Conservation (phyloP, 2,113 vertebrate genomes). For the Campylomormyrus numenius region DNA sequence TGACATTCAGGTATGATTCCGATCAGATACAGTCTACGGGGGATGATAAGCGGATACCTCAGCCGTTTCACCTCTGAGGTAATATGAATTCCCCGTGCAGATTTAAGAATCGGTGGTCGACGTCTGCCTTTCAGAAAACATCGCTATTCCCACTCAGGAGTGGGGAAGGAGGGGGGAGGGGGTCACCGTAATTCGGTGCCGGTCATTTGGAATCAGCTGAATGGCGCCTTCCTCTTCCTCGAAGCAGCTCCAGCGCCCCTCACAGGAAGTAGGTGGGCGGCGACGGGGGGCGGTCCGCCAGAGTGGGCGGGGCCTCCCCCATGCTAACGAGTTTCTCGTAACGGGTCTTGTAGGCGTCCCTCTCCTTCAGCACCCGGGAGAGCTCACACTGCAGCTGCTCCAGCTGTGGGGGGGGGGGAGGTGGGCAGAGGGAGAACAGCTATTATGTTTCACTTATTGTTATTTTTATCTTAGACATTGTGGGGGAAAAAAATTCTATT, state of each 20-base stretch:
- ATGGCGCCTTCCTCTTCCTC: background rate
- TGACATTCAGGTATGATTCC: background rate
- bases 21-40: conserved; percentile 9
- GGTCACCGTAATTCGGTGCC: background rate
- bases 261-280: conserved; percentile 67
- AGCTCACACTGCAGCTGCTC: conserved; percentile 71
- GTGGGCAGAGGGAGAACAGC: background rate
- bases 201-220: background rate
- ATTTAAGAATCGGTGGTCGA: background rate
- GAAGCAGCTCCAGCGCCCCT: conserved; percentile 22
- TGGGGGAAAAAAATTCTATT: background rate
- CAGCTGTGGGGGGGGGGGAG: conserved; percentile 31
- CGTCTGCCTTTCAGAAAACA: background rate
- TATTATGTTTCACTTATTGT: background rate
- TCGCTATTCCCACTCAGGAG: background rate
- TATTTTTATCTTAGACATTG: background rate
- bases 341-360: conserved; percentile 69
- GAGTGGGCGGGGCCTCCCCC: conserved; percentile 42
- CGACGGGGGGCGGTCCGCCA: conserved; percentile 53
- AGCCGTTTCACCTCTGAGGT: background rate
- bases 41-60: background rate
- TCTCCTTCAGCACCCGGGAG: conserved; percentile 60
- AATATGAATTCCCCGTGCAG: background rate
- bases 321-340: conserved; percentile 68
- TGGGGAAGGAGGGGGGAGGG: background rate